Evolutionary conservation across 2,113 vertebrate genomes (phyloP).

Genomic region (Ochotona curzoniae): DNA sequence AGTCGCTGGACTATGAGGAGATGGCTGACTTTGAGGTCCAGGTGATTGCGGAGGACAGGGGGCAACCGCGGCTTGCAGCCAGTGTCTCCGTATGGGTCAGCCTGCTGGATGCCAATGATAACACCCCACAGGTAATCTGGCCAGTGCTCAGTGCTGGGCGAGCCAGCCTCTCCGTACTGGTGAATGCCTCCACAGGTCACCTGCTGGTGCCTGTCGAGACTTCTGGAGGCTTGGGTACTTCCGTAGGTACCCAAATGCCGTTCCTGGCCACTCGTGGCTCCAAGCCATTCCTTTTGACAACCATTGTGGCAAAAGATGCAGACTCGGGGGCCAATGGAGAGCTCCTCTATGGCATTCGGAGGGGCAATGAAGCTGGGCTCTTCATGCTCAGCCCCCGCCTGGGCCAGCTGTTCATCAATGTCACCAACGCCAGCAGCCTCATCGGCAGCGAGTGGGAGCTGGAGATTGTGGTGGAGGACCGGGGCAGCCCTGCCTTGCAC

Average conservation of each 20-base stretch:
- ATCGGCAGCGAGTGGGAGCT: conserved; percentile 88
- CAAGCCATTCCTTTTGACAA: conserved; percentile 77
- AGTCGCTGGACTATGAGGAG: conserved; percentile 91
- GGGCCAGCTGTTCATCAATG: conserved; percentile 92
- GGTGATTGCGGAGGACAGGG: conserved; percentile 91
- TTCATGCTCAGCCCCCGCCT: conserved; percentile 88
- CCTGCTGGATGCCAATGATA: conserved; percentile 93
- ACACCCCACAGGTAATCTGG: conserved; percentile 88
- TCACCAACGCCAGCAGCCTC: conserved; percentile 92
- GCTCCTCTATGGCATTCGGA: conserved; percentile 87
- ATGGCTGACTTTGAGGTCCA: conserved; percentile 87
- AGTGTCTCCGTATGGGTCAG: conserved; percentile 88
- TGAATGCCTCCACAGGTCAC: conserved; percentile 88
- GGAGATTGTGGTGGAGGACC: conserved; percentile 88
- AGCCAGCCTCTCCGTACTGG: conserved; percentile 88
- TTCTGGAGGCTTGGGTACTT: conserved; percentile 25
- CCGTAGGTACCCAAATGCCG: accelerated
- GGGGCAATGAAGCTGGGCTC: conserved; percentile 81
- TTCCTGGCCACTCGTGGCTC: neutral
- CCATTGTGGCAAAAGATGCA: conserved; percentile 89
- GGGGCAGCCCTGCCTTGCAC: conserved; percentile 86
- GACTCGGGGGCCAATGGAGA: conserved; percentile 91
- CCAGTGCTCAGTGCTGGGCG: conserved; percentile 87
- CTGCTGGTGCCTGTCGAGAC: conserved; percentile 79
- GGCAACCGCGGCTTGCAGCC: conserved; percentile 89